Percentiles rank a stretch among this genome's conserved stretches.
Evolutionary conservation across 2,113 vertebrate genomes (phyloP).

Genomic region (Chrysemys picta): DNA sequence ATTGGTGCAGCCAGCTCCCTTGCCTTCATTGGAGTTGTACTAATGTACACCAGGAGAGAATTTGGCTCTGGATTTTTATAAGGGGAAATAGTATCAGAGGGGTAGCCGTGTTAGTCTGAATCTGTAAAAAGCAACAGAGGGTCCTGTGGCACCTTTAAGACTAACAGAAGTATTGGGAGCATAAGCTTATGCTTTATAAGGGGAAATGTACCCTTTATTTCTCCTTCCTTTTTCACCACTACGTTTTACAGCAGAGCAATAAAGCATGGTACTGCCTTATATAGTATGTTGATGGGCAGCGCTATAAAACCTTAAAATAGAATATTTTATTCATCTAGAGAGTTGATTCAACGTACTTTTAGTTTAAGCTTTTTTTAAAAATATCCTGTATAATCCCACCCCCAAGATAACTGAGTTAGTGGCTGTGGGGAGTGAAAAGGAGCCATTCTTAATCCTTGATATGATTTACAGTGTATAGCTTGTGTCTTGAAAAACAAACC

Average conservation of each 20-base stretch:
- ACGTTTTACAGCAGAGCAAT: neutral
- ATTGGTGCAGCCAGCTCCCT: neutral
- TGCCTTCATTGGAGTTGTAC: neutral
- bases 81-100: neutral
- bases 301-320: neutral
- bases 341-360: rapidly evolving
- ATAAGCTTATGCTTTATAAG: neutral
- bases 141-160: no score
- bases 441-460: neutral
- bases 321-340: neutral
- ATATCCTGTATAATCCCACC: neutral
- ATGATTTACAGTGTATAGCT: neutral
- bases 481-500: neutral
- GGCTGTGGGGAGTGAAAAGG: neutral
- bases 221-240: neutral
- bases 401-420: neutral
- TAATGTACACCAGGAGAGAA: neutral
- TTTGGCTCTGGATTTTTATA: neutral
- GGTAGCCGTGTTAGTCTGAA: no score
- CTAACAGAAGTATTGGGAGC: no score
- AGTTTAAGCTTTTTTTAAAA: neutral
- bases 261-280: neutral
- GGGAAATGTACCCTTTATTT: neutral
- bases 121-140: no score
- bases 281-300: neutral